Base-by-base conservation (phyloP, 2,113 vertebrate species). In the Fukomys damarensis region DNA sequence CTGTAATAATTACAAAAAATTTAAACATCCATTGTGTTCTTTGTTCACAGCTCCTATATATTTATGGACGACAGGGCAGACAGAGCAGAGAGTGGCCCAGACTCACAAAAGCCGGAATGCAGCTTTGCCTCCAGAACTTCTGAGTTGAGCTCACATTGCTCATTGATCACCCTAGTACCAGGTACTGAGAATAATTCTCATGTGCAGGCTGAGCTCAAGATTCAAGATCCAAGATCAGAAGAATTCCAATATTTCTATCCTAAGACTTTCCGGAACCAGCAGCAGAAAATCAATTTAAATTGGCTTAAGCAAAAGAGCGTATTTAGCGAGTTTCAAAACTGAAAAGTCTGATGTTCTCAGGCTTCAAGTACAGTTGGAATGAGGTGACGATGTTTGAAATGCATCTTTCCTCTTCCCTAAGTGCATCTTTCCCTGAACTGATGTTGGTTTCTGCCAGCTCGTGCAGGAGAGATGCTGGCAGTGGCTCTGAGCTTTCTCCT, bases 371-470 rank as follows among this genome's bases (percentile, higher is more conserved):
- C 3, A 32, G 38, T 3, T 77, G 72, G 72, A 89, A 22, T 12
- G 38, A 72, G 87, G 24, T 0, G 3, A 30, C 5, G 14, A 13
- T 7, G 1, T 24, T 43, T 7, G 7, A 59, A 70, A 54, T 10
- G 11, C 14, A 8, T 30, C 20, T 52, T 24, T 6, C 19, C 5
- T 84, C 5, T 26, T 61, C 24, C 2, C 35, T 2, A 1, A 20
- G 30, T 19, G 7, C 9, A 1, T 0, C 8, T n/a, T 43, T 19
- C 22, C 14, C 30, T 11, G 43, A 3, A 0, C 0, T n/a, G 43
- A 13, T 8, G 0, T 30, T 38, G 32, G 28, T n/a, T 22, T 68
- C 24, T 2, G 14, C 20, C 35, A 72, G 43, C 35, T 20, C 11
- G 10, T 35, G 35, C 5, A 65, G 81, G 24, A 32, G 46, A 54